Percentiles rank a stretch among this genome's conserved stretches.
These are phyloP conservation scores for Parotocinclus haroldoi DNA, from an alignment of 2,797 vertebrate genomes.

Conservation along the genomic window DNA sequence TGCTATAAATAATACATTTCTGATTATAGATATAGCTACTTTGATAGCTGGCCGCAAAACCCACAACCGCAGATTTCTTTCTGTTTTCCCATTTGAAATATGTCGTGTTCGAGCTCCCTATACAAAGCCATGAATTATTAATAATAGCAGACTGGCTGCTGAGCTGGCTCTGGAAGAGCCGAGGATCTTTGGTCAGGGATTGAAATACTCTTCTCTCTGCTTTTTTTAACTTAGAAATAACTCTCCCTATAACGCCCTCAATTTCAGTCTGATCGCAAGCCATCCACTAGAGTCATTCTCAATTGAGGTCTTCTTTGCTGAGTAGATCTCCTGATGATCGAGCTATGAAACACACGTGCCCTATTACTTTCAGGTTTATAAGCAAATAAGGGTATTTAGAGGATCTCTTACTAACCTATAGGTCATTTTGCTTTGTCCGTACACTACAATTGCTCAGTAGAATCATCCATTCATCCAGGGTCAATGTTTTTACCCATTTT, in stretches of 20 bases:
- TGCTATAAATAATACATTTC: conserved; percentile 65
- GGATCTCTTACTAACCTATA: no score
- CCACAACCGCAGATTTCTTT: conserved; percentile 55
- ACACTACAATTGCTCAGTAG: no score
- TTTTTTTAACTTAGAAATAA: conserved; percentile 36
- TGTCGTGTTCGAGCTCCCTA: conserved; percentile 52
- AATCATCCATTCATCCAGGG: no score
- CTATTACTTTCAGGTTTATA: no score
- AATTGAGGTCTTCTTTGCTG: no score
- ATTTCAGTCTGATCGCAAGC: background rate
- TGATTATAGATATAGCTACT: conserved; percentile 62
- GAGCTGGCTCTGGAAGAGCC: conserved; percentile 53
- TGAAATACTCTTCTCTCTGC: conserved; percentile 38
- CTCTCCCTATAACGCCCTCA: conserved; percentile 6
- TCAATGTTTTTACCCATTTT: no score
- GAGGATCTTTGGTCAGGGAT: conserved; percentile 48
- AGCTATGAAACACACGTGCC: no score
- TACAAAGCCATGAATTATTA: conserved; percentile 62
- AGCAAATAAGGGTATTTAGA: no score
- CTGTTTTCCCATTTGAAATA: conserved; percentile 59
- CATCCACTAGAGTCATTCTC: no score
- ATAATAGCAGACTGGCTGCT: conserved; percentile 54
- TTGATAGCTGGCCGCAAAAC: conserved; percentile 49
- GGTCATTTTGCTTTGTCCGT: no score
- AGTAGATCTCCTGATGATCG: no score